Evolutionary conservation across 2,888 invertebrate genomes (phyloP).

Genomic region (Trissolcus brochymenae): DNA sequence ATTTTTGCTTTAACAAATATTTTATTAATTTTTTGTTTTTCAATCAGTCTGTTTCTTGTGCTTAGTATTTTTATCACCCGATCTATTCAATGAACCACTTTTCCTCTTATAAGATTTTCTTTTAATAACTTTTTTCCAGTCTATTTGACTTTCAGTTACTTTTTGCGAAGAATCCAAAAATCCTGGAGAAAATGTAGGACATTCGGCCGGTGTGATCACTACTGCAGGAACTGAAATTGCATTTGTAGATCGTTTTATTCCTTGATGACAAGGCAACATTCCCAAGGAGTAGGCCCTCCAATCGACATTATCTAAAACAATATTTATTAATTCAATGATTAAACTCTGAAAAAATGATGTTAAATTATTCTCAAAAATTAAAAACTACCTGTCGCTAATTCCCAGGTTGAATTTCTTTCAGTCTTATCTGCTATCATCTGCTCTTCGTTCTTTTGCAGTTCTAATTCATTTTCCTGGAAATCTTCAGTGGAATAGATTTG

Average conservation of each 20-base stretch:
- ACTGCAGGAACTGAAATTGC: slow-evolving; percentile 27
- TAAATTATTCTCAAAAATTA: background rate
- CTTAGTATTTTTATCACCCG: background rate
- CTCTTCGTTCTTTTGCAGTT: background rate
- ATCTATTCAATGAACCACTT: slow-evolving; percentile 2
- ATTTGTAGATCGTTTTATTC: slow-evolving; percentile 60
- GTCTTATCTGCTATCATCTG: slow-evolving; percentile 1
- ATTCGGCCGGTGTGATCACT: slow-evolving; percentile 43
- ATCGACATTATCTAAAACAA: slow-evolving; percentile 64
- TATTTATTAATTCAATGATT: background rate
- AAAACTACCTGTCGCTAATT: slow-evolving; percentile 25
- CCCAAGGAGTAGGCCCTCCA: slow-evolving; percentile 79
- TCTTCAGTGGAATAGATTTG: background rate
- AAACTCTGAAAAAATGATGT: background rate
- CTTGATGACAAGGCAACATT: slow-evolving; percentile 77
- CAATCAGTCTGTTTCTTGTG: background rate
- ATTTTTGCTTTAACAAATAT: background rate
- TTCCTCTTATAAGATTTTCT: slow-evolving; percentile 62
- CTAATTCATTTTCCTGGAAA: slow-evolving; percentile 25
- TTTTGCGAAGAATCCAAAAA: slow-evolving; percentile 63
- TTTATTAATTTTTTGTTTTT: background rate
- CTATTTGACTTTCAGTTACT: slow-evolving; percentile 64
- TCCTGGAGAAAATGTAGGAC: slow-evolving; percentile 65
- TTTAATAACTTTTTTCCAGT: slow-evolving; percentile 69
- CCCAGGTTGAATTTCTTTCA: slow-evolving; percentile 65